Percentiles rank a stretch among this genome's conserved stretches.
Conservation (phyloP, 2,113 vertebrate genomes). For the Callochromis pleurospilus region DNA sequence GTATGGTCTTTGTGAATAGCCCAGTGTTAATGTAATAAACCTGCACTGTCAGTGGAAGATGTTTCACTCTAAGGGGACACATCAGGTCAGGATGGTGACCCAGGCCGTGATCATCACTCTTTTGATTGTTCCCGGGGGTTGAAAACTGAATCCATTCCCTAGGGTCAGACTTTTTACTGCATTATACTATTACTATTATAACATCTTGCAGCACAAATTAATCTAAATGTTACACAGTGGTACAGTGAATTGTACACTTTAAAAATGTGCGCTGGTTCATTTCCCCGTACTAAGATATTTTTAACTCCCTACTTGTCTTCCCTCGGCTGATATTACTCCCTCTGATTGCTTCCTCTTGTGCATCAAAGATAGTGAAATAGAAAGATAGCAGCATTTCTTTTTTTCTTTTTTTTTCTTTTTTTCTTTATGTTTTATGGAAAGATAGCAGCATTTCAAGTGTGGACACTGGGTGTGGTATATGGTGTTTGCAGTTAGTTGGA, state of each 20-base stretch:
- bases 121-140: neutral
- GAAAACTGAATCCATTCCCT: neutral
- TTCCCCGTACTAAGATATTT: neutral
- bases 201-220: neutral
- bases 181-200: neutral
- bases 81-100: neutral
- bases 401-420: too few species aligned
- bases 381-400: neutral
- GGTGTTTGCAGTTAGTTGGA: neutral
- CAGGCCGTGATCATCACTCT: neutral
- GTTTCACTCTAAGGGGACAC: neutral
- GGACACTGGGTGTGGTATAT: neutral
- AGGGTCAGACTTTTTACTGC: neutral
- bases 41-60: neutral
- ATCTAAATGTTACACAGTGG: neutral
- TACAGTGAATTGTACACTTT: neutral
- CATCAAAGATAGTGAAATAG: neutral
- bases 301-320: neutral
- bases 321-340: rapidly evolving
- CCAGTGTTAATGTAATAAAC: neutral
- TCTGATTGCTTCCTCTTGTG: neutral
- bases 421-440: neutral
- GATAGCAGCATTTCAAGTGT: neutral
- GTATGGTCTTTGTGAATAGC: neutral
- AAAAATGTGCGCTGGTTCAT: neutral